A percentile compares a stretch with the other conserved stretches of the same genome.
These are phyloP conservation scores for Malaclemys terrapin DNA, from an alignment of 2,113 vertebrate species.

Conservation along the genomic window DNA sequence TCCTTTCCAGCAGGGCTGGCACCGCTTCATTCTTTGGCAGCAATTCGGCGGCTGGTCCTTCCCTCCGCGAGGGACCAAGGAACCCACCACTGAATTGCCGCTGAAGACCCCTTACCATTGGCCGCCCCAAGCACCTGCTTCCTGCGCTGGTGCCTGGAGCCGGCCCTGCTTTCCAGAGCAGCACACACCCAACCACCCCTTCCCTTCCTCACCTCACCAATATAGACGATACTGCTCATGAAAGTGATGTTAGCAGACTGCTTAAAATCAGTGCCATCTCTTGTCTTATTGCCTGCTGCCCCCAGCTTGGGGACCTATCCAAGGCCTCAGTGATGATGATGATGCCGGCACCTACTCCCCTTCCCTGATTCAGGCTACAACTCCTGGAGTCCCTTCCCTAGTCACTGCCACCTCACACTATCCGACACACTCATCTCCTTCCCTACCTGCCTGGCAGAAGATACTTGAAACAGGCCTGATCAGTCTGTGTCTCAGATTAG, in stretches of 20 bases:
- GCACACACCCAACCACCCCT: neutral
- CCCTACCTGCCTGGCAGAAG: neutral
- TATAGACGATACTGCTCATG: neutral
- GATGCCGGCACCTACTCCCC: neutral
- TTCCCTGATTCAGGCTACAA: neutral
- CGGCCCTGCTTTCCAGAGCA: neutral
- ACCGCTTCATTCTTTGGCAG: no score
- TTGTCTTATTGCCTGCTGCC: neutral
- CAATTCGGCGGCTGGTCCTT: no score
- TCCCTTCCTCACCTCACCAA: neutral
- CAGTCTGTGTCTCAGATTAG: neutral
- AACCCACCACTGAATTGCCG: no score
- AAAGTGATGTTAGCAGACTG: neutral
- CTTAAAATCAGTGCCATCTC: neutral
- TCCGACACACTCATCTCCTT: neutral
- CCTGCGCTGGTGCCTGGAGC: no score
- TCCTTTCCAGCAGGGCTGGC: neutral
- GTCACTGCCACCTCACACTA: neutral
- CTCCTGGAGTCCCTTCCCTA: neutral
- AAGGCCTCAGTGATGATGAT: neutral
- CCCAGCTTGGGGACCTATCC: neutral
- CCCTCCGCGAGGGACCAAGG: no score
- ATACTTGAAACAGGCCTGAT: neutral
- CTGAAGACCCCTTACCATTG: no score
- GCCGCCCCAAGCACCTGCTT: no score